Base-by-base conservation (phyloP, 2,888 invertebrate species). In the Polia nebulosa region DNA sequence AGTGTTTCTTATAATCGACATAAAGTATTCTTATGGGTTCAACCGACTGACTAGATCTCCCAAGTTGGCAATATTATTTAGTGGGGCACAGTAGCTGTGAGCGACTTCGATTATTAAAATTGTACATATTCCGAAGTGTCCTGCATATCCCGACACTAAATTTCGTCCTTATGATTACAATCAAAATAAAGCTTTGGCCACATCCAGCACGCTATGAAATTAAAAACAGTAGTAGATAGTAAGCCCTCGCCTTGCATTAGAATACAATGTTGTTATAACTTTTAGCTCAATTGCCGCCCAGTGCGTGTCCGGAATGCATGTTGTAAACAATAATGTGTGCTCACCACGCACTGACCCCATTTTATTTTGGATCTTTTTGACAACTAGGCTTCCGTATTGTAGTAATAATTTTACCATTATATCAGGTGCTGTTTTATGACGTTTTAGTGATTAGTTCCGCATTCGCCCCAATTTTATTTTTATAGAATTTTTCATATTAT, bases 261-360 rank as follows among this genome's bases (percentile, higher is more conserved):
- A 55, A 47, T 59, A 73, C n/a, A 49, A 45, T 53, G 45, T 61
- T 52, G 56, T 34, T 64, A 39, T 49, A 71, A 58, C 15, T 55
- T 49, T 65, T 34, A 60, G 29, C 73, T 58, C 8, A 41, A 51
- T 39, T 11, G 44, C 22, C 20, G 51, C n/a, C 36, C 22, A 75
- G 59, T 75, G 68, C 79, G 78, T 78, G 78, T 76, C 52, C 22
- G 58, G 66, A 59, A 65, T 65, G 70, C 71, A 67, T 45, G 62
- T 59, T 58, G 41, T 61, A 44, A 55, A 72, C 39, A 51, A 44
- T 69, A 66, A 78, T 61, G 65, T 44, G 41, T 67, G 51, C 39
- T 58, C 25, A 68, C 57, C 79, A 76, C 72, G 66, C 69, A 67
- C 44, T 66, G 60, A 49, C 68, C 69, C 34, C 44, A 76, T 76